Conservation (phyloP, 2,797 vertebrate genomes). For the Halcyon smyrnensis region DNA sequence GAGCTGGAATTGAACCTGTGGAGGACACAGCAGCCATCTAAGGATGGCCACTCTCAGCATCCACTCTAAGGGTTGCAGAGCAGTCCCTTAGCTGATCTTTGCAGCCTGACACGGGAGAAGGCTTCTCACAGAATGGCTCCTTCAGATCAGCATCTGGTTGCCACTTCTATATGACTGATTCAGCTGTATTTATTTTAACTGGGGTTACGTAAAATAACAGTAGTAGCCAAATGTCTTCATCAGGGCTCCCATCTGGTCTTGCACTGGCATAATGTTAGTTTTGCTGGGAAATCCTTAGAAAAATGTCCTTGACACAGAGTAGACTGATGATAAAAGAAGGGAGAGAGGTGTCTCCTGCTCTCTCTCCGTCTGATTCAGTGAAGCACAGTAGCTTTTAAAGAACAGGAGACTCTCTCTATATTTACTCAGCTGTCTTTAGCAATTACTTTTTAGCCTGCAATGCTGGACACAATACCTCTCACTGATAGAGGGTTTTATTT, state of each 20-base stretch:
- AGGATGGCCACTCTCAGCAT: not conserved
- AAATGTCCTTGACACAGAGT: accelerated
- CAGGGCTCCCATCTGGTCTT: not conserved
- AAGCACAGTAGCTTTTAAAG: not conserved
- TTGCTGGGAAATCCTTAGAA: not conserved
- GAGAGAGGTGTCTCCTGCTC: not conserved
- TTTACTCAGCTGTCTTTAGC: not conserved
- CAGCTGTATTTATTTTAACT: not conserved
- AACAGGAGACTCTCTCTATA: not conserved
- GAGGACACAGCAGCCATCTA: accelerated
- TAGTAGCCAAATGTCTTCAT: not conserved
- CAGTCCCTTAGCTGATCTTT: no score
- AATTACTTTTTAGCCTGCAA: not conserved
- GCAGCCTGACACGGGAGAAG: not conserved
- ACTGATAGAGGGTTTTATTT: not conserved
- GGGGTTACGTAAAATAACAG: not conserved
- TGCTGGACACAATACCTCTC: not conserved
- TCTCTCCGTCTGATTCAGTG: not conserved
- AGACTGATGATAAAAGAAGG: not conserved
- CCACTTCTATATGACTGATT: not conserved
- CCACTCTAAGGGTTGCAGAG: not conserved
- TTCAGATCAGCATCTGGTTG: not conserved
- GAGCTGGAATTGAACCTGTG: not conserved
- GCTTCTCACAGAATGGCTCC: not conserved
- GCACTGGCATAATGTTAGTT: not conserved